Base-by-base conservation (phyloP, 1,140 invertebrate species). In the Pollicipes pollicipes region DNA sequence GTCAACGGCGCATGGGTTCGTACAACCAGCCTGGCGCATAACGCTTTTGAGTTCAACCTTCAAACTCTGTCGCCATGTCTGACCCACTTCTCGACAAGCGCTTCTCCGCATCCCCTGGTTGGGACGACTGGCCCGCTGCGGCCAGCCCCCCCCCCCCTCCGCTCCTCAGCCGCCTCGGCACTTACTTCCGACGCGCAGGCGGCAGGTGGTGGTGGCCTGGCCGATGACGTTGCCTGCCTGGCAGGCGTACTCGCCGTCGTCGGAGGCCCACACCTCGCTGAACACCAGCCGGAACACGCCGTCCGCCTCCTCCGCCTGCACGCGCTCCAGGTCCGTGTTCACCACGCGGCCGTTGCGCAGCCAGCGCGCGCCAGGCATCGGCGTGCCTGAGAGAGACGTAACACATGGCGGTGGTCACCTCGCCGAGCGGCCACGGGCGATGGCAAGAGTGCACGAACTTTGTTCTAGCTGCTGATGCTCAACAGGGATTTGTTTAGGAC, bases 191-290 rank as follows among this genome's bases (percentile, higher is more conserved):
- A 98, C 93, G 81, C 90, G 93, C 0, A 99, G 81, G 73, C 89
- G 85, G 31, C 88, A 88, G 17, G 88, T 90, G 68, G 90, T 93
- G 68, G 88, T 88, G 0, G 93, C 91, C 75, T 89, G 87, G 66
- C 97, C 97, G 32, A 97, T 85, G 21, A 88, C 85, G 81, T 99
- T 99, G 74, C 86, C 87, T 24, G 97, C 90, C 78, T 98, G 94
- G 78, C 96, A 99, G 0, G 90, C 94, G 80, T 97, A 98, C 77
- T 98, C 93, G 30, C 95, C 96, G 73, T 93, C 91, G 78, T 99
- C 97, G 16, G 88, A 87, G 70, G 95, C 90, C 75, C 88, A 84
- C n/a, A 95, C 86, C 76, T 98, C 95, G 66, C 85, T 85, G 75
- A 99, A 90, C 72, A 90, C 88, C 28, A 99, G 82, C 70, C 87